phyloP scores from a whole-genome alignment of 1,140 invertebrate species.

The Eriosoma lanigerum region DNA sequence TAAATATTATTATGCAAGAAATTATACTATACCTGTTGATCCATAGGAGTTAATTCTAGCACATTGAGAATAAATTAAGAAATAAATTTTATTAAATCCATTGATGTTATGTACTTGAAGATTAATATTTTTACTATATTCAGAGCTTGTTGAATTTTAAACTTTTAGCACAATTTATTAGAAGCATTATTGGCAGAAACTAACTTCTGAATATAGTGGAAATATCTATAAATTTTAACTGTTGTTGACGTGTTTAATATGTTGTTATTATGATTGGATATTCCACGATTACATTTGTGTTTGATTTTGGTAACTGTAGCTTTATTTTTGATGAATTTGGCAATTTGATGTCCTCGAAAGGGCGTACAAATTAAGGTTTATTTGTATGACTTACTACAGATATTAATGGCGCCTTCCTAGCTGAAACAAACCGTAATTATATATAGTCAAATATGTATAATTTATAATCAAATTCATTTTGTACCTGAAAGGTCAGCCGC shows the following conservation, averaged over 20 bases:
- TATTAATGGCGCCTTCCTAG: conserved; percentile 61
- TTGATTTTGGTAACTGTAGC: conserved; percentile 35
- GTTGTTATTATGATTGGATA: background rate
- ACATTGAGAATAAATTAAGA: background rate
- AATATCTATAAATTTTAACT: background rate
- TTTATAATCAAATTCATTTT: conserved; percentile 8
- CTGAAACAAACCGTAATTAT: conserved; percentile 60
- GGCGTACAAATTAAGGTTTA: conserved; percentile 60
- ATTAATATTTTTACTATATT: background rate
- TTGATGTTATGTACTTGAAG: background rate
- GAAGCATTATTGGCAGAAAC: background rate
- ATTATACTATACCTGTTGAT: background rate
- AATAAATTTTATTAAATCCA: background rate
- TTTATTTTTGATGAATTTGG: conserved; percentile 50
- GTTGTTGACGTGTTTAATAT: background rate
- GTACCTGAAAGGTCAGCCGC: conserved; percentile 53
- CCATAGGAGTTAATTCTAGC: background rate
- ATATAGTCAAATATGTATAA: background rate
- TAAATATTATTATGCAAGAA: too few species aligned
- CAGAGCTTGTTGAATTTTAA: background rate
- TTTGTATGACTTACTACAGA: conserved; percentile 46
- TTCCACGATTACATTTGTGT: conserved; percentile 20
- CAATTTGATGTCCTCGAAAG: conserved; percentile 60
- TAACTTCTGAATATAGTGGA: background rate
- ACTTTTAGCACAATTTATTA: background rate